Evolutionary conservation across 1,140 invertebrate species (phyloP), one percentile per base, ranked within the genome.

Genomic region (Apocrypta bakeri): DNA sequence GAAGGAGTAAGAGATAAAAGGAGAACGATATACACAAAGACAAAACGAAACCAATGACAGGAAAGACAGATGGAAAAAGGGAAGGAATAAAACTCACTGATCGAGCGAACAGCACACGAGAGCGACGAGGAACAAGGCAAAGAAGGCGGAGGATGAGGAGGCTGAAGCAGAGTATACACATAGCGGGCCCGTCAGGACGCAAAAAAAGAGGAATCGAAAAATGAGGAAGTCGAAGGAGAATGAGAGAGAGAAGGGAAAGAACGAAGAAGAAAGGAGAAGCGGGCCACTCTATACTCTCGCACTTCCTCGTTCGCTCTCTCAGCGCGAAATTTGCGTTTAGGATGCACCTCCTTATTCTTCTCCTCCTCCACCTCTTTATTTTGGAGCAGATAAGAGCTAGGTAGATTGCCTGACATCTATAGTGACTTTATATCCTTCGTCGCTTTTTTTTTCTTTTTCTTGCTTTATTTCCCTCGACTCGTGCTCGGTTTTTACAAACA

Each of bases 1-100:
- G 27, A 71, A 76, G 42, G 73, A 82, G 80, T 71, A 82, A 69
- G 73, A 82, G 80, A 75, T 76, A 82, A 82, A 82, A 76, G 73
- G 63, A 74, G 29, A 76, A 75, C 56, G 71, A 81, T 73, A 81
- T 42, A 81, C 63, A 68, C 27, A 69, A 2, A 68, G 61, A 68
- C 56, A 81, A 81, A 81, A 81, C 71, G 63, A 81, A 75, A 3
- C n/a, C 31, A 81, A 56, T 81, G 79, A 81, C 79, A 80, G 71
- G 63, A 6, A 75, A 75, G 79, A 75, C 79, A 71, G 73, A 82
- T 76, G 80, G 25, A 71, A 76, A 76, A 76, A 61, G 73, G 66
- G 66, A 82, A 61, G 37, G 40, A 73, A 82, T 75, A 75, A 81
- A 81, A 64, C 79, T 48, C 17, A 17, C 25, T 42, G 17, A 66